Base-by-base conservation (phyloP, 30 jellyfish, hydroid and myxozoan genomes). In the Nemopilema nomurai region DNA sequence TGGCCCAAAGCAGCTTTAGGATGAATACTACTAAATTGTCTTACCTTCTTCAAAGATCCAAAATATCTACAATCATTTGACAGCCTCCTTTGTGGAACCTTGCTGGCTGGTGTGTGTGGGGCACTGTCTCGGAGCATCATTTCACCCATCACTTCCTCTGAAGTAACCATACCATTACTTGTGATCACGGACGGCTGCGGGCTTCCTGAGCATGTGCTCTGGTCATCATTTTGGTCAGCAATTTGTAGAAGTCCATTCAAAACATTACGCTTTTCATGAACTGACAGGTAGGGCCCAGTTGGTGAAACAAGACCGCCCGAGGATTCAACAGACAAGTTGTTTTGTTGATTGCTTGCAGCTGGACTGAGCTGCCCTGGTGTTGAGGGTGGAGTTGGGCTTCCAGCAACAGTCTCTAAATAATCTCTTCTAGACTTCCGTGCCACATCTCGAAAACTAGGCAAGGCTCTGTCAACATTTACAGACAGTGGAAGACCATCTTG, bases 361-460 rank as follows among this genome's bases (percentile, higher is more conserved):
- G 96, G 96, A 80, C 96, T 89, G 24, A 81, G 74, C 57, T 89
- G 96, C 72, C 96, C 90, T 1, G 96, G 96, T 30, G 96, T 89
- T 0, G 91, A 65, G n/a, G 96, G 96, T 9, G 92, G 96, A 25
- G 96, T 89, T 19, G 96, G 96, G 81, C 96, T 89, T 0, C 91
- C 92, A 0, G 96, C 85, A 23, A 52, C 80, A 1, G 90, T 64
- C 29, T 80, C 91, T 6, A 68, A 3, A 80, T 62, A 67, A 18
- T 88, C 91, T 24, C 50, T 50, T 28, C 76, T 41, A 16, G 51
- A 67, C 67, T 81, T 77, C 63, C 90, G 96, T 18, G 90, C 16
- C 16, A 28, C 71, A 24, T 76, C 87, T 30, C 73, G 50, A 22
- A 87, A 49, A 26, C 28, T 72, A 67, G 86, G 92, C 77, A 82